Base-by-base conservation (phyloP, 2,888 invertebrate species). In the Barypeithes pellucidus region DNA sequence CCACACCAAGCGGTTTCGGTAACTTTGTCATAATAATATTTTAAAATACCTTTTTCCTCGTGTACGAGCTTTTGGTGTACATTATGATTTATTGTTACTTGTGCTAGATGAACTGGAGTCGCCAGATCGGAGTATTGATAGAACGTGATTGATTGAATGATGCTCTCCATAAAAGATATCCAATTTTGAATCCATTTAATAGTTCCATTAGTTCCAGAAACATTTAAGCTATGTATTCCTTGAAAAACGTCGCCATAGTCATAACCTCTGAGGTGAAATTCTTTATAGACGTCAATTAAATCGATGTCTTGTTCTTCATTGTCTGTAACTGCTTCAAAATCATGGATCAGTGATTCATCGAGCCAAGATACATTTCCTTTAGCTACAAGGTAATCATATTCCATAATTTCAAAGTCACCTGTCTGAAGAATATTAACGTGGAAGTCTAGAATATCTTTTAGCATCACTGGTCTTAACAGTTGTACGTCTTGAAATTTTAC, bases 151-250 rank as follows among this genome's bases (percentile, higher is more conserved):
- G 90, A 87, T 81, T 93, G 93, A 39, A 93, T 84, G 88, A 92
- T 89, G n/a, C 89, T 90, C 79, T 93, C 93, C 84, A 93, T 86
- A 82, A 91, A 92, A 0, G 91, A 88, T 3, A 91, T 88, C 91
- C 92, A 93, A 80, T 91, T 90, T 73, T 88, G 89, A 7, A 82
- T 84, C 91, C 92, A 92, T 2, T 75, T 62, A 9, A 88, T 79
- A 11, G 75, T 81, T 11, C 85, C 87, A 12, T 79, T 81, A 0
- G 70, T 77, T 1, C 84, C 88, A 61, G 82, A 80, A 60, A 84
- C 84, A 47, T 89, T 87, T 0, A 87, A 82, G 12, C 85, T 84
- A 5, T 83, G 79, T 5, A 91, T 82, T 16, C 89, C 87, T 68
- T 85, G 84, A 80, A 89, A 90, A 0, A 84, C 60, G 0, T 87